Conservation (phyloP, 1,140 invertebrate species). For the Lordiphosa clarofinis region DNA sequence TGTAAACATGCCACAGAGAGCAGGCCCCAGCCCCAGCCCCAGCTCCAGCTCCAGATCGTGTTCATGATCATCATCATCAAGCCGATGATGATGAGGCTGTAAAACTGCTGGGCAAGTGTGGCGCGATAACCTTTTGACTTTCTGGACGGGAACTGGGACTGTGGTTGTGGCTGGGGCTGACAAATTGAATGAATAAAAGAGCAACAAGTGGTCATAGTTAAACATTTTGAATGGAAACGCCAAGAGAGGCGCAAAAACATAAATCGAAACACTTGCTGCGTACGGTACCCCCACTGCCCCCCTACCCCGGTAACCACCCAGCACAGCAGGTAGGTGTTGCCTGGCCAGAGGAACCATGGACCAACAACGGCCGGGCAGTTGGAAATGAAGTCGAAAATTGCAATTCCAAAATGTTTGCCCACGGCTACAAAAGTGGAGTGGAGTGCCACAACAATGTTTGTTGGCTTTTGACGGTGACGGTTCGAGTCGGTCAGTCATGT, state of each 20-base stretch:
- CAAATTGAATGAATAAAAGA: conserved; percentile 80
- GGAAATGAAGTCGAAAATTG: conserved; percentile 77
- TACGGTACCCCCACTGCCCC: conserved; percentile 9
- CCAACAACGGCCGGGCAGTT: conserved; percentile 39
- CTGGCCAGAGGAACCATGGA: conserved; percentile 16
- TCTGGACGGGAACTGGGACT: conserved; percentile 25
- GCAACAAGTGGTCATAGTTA: conserved; percentile 78
- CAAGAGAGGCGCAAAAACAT: conserved; percentile 72
- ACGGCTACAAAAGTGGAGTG: conserved; percentile 61
- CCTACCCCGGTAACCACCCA: conserved; percentile 9
- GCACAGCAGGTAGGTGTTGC: conserved; percentile 65
- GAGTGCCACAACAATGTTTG: conserved; percentile 21
- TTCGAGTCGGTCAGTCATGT: conserved; percentile 55
- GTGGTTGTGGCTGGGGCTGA: conserved; percentile 62
- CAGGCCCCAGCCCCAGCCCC: conserved; percentile 22
- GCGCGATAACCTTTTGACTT: conserved; percentile 79
- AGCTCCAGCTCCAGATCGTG: conserved; percentile 15
- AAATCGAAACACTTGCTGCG: conserved; percentile 75
- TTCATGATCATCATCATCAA: conserved; percentile 43
- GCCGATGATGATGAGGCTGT: conserved; percentile 48
- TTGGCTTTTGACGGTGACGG: conserved; percentile 2
- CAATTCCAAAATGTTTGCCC: conserved; percentile 77
- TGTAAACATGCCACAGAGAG: conserved; percentile 45
- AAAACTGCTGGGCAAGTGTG: conserved; percentile 66
- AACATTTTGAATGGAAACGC: conserved; percentile 76